Evolutionary conservation across 2,113 vertebrate genomes (phyloP).

Genomic region (Plotosus lineatus): DNA sequence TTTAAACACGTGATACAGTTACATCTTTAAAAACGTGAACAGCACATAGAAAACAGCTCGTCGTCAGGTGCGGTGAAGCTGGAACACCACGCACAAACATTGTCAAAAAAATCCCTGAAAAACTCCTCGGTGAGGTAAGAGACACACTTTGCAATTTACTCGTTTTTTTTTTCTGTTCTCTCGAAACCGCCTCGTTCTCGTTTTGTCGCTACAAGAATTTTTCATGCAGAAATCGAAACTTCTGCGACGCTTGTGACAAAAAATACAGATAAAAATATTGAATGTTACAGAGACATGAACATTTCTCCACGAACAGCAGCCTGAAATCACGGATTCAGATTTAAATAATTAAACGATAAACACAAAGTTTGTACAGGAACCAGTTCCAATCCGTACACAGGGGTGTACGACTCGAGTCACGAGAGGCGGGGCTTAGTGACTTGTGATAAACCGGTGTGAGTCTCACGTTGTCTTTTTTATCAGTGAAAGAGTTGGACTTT

Average conservation of each 20-base stretch:
- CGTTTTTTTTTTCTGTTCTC: conserved; percentile 52
- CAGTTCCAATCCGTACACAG: conserved; percentile 60
- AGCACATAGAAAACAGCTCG: conserved; percentile 85
- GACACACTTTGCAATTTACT: conserved; percentile 72
- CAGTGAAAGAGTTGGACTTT: too few species aligned
- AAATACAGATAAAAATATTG: conserved; percentile 69
- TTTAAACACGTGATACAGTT: conserved; percentile 70
- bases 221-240: conserved; percentile 70
- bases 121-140: conserved; percentile 94
- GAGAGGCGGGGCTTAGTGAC: neutral
- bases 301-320: conserved; percentile 68
- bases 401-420: neutral
- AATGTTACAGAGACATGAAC: conserved; percentile 69
- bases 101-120: conserved; percentile 96
- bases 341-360: conserved; percentile 40
- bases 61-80: conserved; percentile 80
- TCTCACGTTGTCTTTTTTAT: neutral
- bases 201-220: conserved; percentile 70
- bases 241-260: conserved; percentile 67
- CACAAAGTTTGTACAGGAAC: conserved; percentile 67
- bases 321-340: conserved; percentile 63
- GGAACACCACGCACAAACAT: conserved; percentile 86
- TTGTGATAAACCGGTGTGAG: neutral
- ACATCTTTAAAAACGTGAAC: conserved; percentile 80
- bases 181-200: neutral